Evolutionary conservation across 2,888 invertebrate species (phyloP).

Genomic region (Pherbina coryleti): DNA sequence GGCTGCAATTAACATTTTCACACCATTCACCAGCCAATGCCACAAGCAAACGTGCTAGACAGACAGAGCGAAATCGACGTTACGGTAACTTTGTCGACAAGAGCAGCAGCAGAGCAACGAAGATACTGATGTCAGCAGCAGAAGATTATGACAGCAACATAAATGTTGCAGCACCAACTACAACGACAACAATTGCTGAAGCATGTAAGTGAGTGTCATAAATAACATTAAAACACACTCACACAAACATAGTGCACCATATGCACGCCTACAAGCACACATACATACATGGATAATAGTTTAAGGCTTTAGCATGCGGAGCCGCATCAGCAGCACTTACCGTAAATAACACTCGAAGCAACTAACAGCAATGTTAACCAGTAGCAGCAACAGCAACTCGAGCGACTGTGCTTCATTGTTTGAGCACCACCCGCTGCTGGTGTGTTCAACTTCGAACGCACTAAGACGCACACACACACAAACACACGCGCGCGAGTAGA

Average conservation of each 20-base stretch:
- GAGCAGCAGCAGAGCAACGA: neutral
- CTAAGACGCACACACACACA: neutral
- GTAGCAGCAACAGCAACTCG: slow-evolving; percentile 55
- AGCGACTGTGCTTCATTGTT: slow-evolving; percentile 53
- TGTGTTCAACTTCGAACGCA: neutral
- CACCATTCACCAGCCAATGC: neutral
- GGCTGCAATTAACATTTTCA: slow-evolving; percentile 21
- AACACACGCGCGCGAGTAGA: neutral
- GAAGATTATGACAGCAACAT: slow-evolving; percentile 13
- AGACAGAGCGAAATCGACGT: neutral
- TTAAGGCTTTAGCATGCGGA: slow-evolving; percentile 11
- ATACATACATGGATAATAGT: slow-evolving; percentile 19
- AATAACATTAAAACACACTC: slow-evolving; percentile 14
- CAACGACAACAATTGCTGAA: neutral
- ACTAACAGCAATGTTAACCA: slow-evolving; percentile 62
- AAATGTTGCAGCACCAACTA: neutral
- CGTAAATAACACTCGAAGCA: slow-evolving; percentile 60
- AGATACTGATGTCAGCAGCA: neutral
- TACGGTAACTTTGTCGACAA: neutral
- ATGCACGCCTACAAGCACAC: slow-evolving; percentile 15
- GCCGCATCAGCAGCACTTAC: slow-evolving; percentile 52
- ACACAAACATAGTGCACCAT: slow-evolving; percentile 20
- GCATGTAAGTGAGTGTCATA: slow-evolving; percentile 6
- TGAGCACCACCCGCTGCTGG: slow-evolving; percentile 32
- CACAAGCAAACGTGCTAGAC: neutral